Evolutionary conservation across 2,888 invertebrate species (phyloP).

Genomic region (Cynaeus angustus): DNA sequence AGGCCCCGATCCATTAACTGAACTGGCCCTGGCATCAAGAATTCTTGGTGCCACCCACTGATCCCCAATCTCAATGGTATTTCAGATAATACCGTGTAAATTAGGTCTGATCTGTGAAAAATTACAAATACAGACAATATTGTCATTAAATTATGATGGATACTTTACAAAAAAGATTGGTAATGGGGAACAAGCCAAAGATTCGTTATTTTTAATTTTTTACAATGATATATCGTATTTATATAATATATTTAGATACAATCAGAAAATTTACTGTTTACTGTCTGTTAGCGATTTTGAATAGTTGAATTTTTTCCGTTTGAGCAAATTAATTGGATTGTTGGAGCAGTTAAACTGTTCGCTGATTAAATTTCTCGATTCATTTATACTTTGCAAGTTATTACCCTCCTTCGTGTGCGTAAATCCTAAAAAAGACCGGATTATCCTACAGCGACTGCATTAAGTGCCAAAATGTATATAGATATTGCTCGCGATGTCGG

Average conservation of each 20-base stretch:
- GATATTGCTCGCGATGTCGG: conserved; percentile 3
- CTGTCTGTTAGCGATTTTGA: conserved; percentile 54
- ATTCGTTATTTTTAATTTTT: conserved; percentile 83
- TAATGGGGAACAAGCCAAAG: conserved; percentile 90
- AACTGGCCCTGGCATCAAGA: conserved; percentile 66
- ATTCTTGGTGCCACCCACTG: conserved; percentile 66
- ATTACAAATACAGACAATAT: conserved; percentile 65
- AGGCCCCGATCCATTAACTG: conserved; percentile 90
- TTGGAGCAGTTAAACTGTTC: conserved; percentile 46
- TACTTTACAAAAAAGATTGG: conserved; percentile 74
- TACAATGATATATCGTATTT: conserved; percentile 68
- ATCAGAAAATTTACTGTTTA: conserved; percentile 63
- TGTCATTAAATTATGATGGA: conserved; percentile 63
- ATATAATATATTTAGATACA: conserved; percentile 70
- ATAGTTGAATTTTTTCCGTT: conserved; percentile 56
- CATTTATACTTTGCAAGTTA: conserved; percentile 53
- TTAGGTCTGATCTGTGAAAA: conserved; percentile 63
- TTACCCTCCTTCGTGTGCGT: conserved; percentile 40
- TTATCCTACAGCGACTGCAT: conserved; percentile 14
- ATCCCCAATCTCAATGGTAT: conserved; percentile 69
- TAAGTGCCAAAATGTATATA: conserved; percentile 49
- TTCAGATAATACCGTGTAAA: conserved; percentile 60
- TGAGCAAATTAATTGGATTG: conserved; percentile 55
- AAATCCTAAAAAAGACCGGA: conserved; percentile 13
- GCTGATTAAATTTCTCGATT: background rate